Conservation (phyloP, 2,888 invertebrate genomes). For the Aethes cnicana region DNA sequence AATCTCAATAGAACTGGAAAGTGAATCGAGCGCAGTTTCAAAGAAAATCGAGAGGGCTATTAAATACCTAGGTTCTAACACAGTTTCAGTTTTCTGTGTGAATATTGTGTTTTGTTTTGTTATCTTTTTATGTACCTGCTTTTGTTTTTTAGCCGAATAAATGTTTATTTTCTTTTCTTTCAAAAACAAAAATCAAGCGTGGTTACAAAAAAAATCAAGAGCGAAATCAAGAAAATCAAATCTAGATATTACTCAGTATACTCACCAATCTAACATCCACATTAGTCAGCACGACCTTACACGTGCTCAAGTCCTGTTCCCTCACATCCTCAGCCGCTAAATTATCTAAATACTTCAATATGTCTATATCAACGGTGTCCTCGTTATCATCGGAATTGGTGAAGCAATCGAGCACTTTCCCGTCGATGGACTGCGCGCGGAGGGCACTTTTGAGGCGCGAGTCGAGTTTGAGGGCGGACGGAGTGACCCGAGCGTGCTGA, state of each 20-base stretch:
- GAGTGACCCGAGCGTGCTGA: slow-evolving; percentile 55
- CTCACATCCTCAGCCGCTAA: slow-evolving; percentile 68
- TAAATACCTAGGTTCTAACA: no score
- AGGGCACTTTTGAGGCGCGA: slow-evolving; percentile 85
- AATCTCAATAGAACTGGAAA: no score
- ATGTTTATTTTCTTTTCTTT: no score
- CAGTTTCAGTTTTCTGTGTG: no score
- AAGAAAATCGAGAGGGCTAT: no score
- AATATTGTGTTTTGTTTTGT: no score
- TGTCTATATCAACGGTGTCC: slow-evolving; percentile 60
- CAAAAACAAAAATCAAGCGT: no score
- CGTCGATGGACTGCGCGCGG: slow-evolving; percentile 78
- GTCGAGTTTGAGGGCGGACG: slow-evolving; percentile 72
- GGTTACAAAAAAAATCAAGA: no score
- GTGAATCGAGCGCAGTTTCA: no score
- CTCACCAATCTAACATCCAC: slow-evolving; percentile 70
- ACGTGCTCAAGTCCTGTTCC: slow-evolving; percentile 64
- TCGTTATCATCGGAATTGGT: slow-evolving; percentile 49
- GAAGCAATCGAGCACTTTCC: slow-evolving; percentile 64
- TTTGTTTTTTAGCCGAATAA: no score
- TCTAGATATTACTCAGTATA: slow-evolving; percentile 17
- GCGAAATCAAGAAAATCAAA: no score
- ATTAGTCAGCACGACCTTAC: slow-evolving; percentile 70
- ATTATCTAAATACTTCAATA: slow-evolving; percentile 66
- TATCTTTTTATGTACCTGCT: no score